phyloP scores from a whole-genome alignment of 2,797 vertebrate genomes.

The Chiroxiphia lanceolata region DNA sequence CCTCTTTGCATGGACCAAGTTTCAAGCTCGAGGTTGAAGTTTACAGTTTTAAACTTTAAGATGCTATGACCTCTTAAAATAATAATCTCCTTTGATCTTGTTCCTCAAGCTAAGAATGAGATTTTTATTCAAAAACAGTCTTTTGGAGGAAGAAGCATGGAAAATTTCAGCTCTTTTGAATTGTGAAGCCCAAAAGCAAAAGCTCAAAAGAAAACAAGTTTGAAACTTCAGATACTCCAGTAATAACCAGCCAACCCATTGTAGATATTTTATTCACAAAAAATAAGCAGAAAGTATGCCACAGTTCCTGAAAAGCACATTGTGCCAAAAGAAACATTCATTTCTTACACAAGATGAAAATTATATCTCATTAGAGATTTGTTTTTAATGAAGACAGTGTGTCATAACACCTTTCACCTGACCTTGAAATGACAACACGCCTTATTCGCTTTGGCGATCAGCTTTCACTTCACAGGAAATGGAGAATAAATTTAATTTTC shows the following conservation, averaged over 20 bases:
- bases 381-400: not conserved
- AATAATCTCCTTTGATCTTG: not conserved
- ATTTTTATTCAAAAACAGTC: slow-evolving; percentile 3
- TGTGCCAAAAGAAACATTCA: not conserved
- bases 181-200: not conserved
- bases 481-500: slow-evolving; percentile 10
- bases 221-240: not conserved
- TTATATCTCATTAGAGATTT: not conserved
- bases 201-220: not conserved
- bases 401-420: not conserved
- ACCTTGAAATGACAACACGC: not conserved
- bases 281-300: not conserved
- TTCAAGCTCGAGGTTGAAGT: not conserved
- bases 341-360: not conserved
- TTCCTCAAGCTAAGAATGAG: not conserved
- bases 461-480: not conserved
- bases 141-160: not conserved
- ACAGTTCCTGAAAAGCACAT: not conserved
- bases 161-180: not conserved
- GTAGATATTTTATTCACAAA: not conserved
- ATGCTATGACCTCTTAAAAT: not conserved
- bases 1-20: not conserved
- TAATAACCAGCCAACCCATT: not conserved
- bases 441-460: not conserved
- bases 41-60: not conserved